Base-by-base conservation (phyloP, 2,888 invertebrate genomes). In the Frankliniella fusca region DNA sequence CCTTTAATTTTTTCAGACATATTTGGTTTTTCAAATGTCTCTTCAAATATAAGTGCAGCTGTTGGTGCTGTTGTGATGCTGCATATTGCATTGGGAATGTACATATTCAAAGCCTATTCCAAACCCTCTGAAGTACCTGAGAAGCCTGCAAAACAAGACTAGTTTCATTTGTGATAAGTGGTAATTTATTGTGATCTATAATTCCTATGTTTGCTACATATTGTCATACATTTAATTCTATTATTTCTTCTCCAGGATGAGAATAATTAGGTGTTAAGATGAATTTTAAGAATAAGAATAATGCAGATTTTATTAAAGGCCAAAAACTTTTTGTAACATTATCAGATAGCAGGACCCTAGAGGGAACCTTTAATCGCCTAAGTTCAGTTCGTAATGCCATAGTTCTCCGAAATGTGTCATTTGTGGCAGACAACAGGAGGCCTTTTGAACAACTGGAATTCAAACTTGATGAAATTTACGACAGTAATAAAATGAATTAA, bases 11-110 rank as follows among this genome's bases (percentile, higher is more conserved):
- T 88, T 88, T 83, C 86, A 92, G 91, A 89, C 83, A 83, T 91
- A 38, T 86, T 91, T 38, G 89, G 90, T 65, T 85, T 90, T 65
- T 88, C 88, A 76, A 87, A 86, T 82, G 88, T 94, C 79, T 90
- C 91, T 28, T 93, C 93, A 85, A 95, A 94, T 87, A 94, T 95
- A 54, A 94, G 93, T 87, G 92, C 95, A 7, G 95, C 95, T 48
- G 91, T 94, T 70, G 91, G 93, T 80, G 93, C 95, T 0, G 92
- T 96, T 15, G 86, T 94, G 10, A 91, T 93, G 10, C 88, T 96
- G 82, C 95, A 96, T 87, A 86, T 94, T 84, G 94, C 94, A 5
- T 87, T 96, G 83, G 95, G 93, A 48, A 88, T 94, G 80, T 95
- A 94, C 86, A 94, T 96, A 86, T 94, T 93, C 87, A 91, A 91